Percentiles rank a stretch among this genome's conserved stretches.
phyloP scores from a whole-genome alignment of 2,888 invertebrate species.

The Lycophotia porphyrea region DNA sequence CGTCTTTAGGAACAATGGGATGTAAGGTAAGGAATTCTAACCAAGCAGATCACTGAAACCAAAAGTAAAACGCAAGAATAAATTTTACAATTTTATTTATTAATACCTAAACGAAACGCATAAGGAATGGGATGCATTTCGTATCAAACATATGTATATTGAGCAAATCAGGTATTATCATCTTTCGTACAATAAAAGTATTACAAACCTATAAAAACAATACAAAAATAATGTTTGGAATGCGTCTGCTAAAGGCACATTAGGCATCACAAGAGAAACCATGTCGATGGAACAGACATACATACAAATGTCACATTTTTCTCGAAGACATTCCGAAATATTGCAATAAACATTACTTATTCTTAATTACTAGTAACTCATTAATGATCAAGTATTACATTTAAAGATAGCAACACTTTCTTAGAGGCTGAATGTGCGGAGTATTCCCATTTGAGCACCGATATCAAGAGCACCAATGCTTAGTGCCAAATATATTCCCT shows the following conservation, averaged over 20 bases:
- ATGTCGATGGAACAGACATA: constrained; percentile 23
- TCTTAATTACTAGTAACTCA: constrained; percentile 32
- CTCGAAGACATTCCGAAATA: constrained; percentile 34
- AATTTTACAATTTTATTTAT: constrained; percentile 47
- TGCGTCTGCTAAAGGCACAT: constrained; percentile 69
- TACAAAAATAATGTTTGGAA: constrained; percentile 69
- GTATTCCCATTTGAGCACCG: no score
- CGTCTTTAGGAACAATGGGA: background rate
- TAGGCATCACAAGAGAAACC: constrained; percentile 47
- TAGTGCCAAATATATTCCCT: no score
- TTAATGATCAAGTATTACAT: constrained; percentile 23
- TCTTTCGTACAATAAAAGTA: constrained; percentile 59
- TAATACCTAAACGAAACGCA: constrained; percentile 50
- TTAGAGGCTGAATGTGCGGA: no score
- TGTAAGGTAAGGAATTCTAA: background rate
- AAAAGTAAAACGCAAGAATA: constrained; percentile 5
- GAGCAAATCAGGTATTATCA: constrained; percentile 77
- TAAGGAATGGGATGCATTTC: constrained; percentile 56
- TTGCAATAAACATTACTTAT: constrained; percentile 12
- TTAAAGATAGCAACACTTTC: constrained; percentile 15
- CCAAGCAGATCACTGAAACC: background rate
- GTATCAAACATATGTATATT: constrained; percentile 68
- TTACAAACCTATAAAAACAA: constrained; percentile 62
- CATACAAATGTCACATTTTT: constrained; percentile 27
- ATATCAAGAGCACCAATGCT: no score